Conservation (phyloP, 2,888 invertebrate genomes). For the Orgyia antiqua region DNA sequence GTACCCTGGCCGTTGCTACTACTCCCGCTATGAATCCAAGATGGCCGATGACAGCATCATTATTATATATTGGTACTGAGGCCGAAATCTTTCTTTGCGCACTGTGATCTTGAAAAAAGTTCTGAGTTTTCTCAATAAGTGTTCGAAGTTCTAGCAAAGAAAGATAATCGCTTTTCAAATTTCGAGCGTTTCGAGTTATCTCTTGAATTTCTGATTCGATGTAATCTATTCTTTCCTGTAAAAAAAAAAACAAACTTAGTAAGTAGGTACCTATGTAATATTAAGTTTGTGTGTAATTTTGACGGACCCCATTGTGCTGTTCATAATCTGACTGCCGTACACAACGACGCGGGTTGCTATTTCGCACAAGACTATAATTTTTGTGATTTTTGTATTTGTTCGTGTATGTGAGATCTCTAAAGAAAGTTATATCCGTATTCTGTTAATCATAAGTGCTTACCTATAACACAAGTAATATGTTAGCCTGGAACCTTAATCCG, state of each 20-base stretch:
- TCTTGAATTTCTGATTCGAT: constrained; percentile 74
- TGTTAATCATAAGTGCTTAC: no score
- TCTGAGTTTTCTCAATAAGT: constrained; percentile 66
- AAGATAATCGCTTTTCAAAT: constrained; percentile 63
- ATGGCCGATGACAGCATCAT: constrained; percentile 61
- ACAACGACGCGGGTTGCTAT: no score
- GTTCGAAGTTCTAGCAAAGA: constrained; percentile 61
- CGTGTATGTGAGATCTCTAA: no score
- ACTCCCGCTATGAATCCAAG: constrained; percentile 70
- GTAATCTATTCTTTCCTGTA: constrained; percentile 70
- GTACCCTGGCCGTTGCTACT: constrained; percentile 59
- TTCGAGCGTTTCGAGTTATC: constrained; percentile 66
- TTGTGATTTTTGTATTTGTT: no score
- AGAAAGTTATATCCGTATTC: no score
- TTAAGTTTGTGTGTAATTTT: no score
- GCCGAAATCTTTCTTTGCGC: constrained; percentile 71
- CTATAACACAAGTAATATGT: no score
- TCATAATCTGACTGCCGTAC: no score
- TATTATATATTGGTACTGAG: constrained; percentile 63
- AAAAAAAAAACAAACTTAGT: constrained; percentile 13
- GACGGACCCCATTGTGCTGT: no score
- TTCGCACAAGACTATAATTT: no score
- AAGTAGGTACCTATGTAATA: background rate
- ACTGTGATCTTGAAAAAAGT: constrained; percentile 80
- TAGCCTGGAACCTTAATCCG: no score